Evolutionary conservation across 2,888 invertebrate genomes (phyloP).

Genomic region (Apamea crenata): DNA sequence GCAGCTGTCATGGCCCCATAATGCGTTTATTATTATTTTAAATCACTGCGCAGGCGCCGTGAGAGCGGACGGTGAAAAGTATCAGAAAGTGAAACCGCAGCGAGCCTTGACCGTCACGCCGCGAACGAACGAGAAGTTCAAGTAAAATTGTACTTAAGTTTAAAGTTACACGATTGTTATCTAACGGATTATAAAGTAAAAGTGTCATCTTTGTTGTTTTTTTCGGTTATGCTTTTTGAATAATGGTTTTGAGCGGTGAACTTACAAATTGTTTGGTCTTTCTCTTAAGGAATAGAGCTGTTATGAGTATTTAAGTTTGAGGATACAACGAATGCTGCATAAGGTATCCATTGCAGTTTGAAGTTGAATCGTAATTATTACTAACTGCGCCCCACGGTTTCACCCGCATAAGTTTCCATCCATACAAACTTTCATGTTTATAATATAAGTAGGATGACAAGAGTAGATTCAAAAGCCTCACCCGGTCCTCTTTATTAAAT

Average conservation of each 20-base stretch:
- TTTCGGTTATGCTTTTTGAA: slow-evolving; percentile 41
- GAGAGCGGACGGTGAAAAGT: slow-evolving; percentile 86
- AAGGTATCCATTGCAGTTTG: background rate
- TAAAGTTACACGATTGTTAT: slow-evolving; percentile 64
- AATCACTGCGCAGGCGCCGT: slow-evolving; percentile 65
- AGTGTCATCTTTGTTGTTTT: slow-evolving; percentile 59
- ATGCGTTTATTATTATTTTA: slow-evolving; percentile 65
- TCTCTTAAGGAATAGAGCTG: background rate
- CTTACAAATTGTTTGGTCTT: slow-evolving; percentile 15
- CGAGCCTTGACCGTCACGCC: slow-evolving; percentile 87
- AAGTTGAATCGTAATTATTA: background rate
- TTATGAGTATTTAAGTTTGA: background rate
- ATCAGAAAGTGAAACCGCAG: slow-evolving; percentile 87
- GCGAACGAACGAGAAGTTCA: slow-evolving; percentile 67
- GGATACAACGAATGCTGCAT: background rate
- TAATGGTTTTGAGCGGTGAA: slow-evolving; percentile 23
- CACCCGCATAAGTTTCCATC: too few relatives aligned
- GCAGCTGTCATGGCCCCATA: slow-evolving; percentile 66
- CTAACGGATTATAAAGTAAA: slow-evolving; percentile 65
- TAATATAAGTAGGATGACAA: background rate
- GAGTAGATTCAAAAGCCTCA: too few relatives aligned
- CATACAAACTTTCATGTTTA: too few relatives aligned
- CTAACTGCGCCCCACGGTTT: too few relatives aligned
- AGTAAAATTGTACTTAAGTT: slow-evolving; percentile 52
- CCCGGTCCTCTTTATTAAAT: too few relatives aligned